Conservation (phyloP, 2,888 invertebrate species). For the Harpagoxenus sublaevis region DNA sequence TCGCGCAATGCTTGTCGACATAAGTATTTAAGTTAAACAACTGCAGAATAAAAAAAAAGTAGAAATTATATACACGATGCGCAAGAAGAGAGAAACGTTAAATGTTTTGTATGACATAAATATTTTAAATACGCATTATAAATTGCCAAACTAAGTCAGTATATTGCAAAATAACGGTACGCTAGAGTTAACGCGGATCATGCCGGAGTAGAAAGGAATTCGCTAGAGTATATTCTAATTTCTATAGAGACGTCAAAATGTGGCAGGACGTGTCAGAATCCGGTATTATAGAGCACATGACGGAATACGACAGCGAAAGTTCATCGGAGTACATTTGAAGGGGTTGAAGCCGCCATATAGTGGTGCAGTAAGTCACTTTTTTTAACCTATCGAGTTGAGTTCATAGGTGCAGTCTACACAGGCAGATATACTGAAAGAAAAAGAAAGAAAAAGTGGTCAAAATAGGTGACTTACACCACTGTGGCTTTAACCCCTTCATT, state of each 20-base stretch:
- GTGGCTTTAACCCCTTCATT: no score
- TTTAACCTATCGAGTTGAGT: no score
- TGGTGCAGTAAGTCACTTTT: no score
- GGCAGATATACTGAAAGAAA: no score
- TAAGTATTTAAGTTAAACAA: neutral
- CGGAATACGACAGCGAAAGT: constrained; percentile 2
- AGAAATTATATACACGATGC: neutral
- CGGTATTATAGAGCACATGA: neutral
- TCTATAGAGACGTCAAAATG: neutral
- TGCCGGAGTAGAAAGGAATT: neutral
- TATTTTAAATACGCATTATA: neutral
- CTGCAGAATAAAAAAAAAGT: neutral
- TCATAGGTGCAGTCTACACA: no score
- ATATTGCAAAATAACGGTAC: neutral
- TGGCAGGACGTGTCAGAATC: neutral
- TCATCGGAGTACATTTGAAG: neutral
- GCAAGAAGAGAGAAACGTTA: neutral
- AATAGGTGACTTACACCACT: no score
- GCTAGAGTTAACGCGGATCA: neutral
- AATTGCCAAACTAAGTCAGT: neutral
- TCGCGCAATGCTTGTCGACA: neutral
- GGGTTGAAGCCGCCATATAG: no score
- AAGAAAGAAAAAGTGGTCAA: no score
- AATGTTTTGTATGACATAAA: neutral
- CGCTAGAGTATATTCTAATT: neutral